These are phyloP conservation scores for Halesus radiatus DNA, from an alignment of 1,140 invertebrate species.

Conservation along the genomic window DNA sequence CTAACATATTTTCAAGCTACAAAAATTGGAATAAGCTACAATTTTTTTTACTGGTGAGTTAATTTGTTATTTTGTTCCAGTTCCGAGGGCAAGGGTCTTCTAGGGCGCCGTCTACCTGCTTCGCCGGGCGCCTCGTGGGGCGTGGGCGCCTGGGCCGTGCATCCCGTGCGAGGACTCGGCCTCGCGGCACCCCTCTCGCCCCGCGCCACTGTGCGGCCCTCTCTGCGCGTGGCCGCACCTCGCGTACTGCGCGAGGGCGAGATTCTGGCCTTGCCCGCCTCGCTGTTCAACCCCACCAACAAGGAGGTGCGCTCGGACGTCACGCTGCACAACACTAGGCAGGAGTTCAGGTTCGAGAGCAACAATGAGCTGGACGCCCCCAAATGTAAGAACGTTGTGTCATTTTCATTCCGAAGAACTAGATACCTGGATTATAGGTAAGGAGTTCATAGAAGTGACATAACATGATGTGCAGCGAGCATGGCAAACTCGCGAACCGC, in stretches of 20 bases:
- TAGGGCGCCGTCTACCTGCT: constrained; percentile 43
- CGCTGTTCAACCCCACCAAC: constrained; percentile 85
- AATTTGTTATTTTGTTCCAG: constrained; percentile 45
- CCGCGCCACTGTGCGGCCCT: constrained; percentile 39
- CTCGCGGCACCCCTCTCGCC: constrained; percentile 71
- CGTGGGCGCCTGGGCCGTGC: constrained; percentile 92
- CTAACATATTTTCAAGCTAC: too few species aligned
- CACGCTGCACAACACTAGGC: constrained; percentile 84
- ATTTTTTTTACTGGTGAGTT: too few species aligned
- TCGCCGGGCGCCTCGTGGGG: constrained; percentile 93
- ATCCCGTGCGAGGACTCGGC: constrained; percentile 86
- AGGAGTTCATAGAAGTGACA: too few species aligned
- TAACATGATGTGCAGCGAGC: too few species aligned
- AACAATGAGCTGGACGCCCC: constrained; percentile 70
- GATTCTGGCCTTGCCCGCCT: constrained; percentile 89
- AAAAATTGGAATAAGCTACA: too few species aligned
- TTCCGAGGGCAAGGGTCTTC: constrained; percentile 41
- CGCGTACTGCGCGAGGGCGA: constrained; percentile 93
- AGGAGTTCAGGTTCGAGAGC: constrained; percentile 84
- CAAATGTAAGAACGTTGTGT: constrained; percentile 5
- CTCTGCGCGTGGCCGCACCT: constrained; percentile 78
- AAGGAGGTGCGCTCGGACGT: constrained; percentile 84
- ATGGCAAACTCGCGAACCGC: too few species aligned
- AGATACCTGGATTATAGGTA: too few species aligned
- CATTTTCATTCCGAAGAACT: too few species aligned